These are phyloP conservation scores for Danionella dracula DNA, from an alignment of 2,797 vertebrate species.

Conservation along the genomic window DNA sequence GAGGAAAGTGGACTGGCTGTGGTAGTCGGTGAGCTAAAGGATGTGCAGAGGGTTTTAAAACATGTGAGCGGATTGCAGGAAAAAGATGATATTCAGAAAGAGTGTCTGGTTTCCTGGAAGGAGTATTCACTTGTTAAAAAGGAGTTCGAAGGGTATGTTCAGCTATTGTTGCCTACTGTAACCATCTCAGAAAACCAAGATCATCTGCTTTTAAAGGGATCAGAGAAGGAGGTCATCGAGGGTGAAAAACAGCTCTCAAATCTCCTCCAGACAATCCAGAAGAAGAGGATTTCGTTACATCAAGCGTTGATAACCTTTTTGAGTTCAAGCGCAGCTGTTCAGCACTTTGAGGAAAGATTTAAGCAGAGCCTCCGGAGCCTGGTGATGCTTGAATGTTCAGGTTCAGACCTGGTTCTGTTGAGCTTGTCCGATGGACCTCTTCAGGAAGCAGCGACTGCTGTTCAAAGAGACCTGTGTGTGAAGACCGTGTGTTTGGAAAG, in stretches of 20 bases:
- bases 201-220: conserved; percentile 48
- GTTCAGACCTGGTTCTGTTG: conserved; percentile 47
- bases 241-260: conserved; percentile 36
- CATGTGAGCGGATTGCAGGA: conserved; percentile 23
- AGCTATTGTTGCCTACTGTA: conserved; percentile 39
- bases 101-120: conserved; percentile 35
- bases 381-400: conserved; percentile 39
- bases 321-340: conserved; percentile 20
- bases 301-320: conserved; percentile 45
- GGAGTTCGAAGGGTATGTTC: conserved; percentile 42
- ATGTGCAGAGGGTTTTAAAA: conserved; percentile 37
- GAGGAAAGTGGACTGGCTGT: conserved; percentile 28
- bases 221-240: conserved; percentile 31
- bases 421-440: conserved; percentile 54
- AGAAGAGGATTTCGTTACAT: conserved; percentile 33
- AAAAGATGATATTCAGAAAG: conserved; percentile 1
- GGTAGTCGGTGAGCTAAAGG: conserved; percentile 48
- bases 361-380: conserved; percentile 46
- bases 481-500: conserved; percentile 37
- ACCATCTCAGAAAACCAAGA: not conserved
- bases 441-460: conserved; percentile 43
- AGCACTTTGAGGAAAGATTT: conserved; percentile 49
- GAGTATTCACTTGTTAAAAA: conserved; percentile 47
- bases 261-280: conserved; percentile 36
- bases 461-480: conserved; percentile 46